Evolutionary conservation across 2,113 vertebrate species (phyloP), one percentile per base, ranked within the genome.

Genomic region (Aphelocoma coerulescens): DNA sequence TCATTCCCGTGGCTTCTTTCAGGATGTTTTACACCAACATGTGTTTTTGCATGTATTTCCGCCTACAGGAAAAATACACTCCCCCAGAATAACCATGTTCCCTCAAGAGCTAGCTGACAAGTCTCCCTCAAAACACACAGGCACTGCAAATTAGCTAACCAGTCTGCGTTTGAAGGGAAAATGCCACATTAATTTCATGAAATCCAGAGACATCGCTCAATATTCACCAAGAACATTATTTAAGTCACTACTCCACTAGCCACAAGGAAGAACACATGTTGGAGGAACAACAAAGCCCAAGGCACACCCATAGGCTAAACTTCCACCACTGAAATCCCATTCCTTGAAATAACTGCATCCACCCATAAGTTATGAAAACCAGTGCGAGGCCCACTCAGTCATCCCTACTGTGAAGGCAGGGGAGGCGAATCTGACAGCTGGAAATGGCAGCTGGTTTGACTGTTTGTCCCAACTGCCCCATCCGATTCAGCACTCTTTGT

Each of bases 401-500:
- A 61, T 37, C 32, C 37, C 58, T 44, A 10, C 26, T n/a, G 28
- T 6, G 44, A 76, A 85, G 37, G 67, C 44, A 54, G 24, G 11
- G 16, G 16, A 78, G 30, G 41, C 54, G 74, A 66, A 49, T 16
- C 43, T 37, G 78, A 30, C 26, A 54, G 59, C 11, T 69, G 71
- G 83, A 86, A 95, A 52, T 2, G 3, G 72, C 44, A 92, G 73
- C 62, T 73, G 55, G 11, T 49, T 94, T 61, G 52, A 67, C 28
- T 83, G 14, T 6, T 37, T 33, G 28, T 59, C 43, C 46, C 57
- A 67, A 24, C 32, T 24, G 43, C 21, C 54, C 16, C 21, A 9
- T n/a, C 7, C 0, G 0, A 68, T 27, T 41, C 71, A 59, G 21
- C 26, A 22, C 44, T 33, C 48, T 4, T 1, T 1, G 19, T 62